These are phyloP conservation scores for Heliocidaris erythrogramma DNA, from an alignment of 35 echinoderm and acorn worm species.

Conservation along the genomic window DNA sequence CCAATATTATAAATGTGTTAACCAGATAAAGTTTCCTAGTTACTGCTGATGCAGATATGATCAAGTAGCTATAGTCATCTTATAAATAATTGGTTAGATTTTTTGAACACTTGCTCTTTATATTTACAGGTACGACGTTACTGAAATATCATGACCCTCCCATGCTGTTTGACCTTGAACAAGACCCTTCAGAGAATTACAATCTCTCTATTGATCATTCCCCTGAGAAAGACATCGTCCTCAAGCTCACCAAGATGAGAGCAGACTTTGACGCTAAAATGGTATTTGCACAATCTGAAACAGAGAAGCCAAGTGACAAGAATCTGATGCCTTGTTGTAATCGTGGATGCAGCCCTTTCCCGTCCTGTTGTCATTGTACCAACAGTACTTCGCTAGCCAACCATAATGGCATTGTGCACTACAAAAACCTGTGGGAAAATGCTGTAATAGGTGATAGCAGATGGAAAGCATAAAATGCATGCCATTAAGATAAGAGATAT, in stretches of 20 bases:
- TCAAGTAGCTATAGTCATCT: too few species aligned
- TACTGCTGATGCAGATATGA: too few species aligned
- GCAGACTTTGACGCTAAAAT: slow-evolving; percentile 62
- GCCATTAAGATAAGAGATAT: too few species aligned
- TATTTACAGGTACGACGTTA: neutral
- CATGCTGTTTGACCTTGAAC: slow-evolving; percentile 63
- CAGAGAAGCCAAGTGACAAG: slow-evolving; percentile 22
- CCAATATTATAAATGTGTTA: too few species aligned
- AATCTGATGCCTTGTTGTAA: slow-evolving; percentile 80
- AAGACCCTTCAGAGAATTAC: slow-evolving; percentile 78
- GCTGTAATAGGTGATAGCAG: too few species aligned
- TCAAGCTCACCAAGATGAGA: slow-evolving; percentile 56
- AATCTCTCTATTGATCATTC: slow-evolving; percentile 51
- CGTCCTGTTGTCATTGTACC: slow-evolving; percentile 60
- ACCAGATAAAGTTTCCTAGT: too few species aligned
- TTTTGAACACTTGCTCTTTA: neutral
- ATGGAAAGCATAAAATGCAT: too few species aligned
- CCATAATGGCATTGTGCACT: too few species aligned
- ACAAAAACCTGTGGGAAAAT: too few species aligned
- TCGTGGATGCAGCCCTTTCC: slow-evolving; percentile 67
- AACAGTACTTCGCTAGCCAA: neutral
- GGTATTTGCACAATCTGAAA: slow-evolving; percentile 69
- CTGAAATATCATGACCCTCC: slow-evolving; percentile 57
- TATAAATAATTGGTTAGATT: too few species aligned
- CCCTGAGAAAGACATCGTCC: slow-evolving; percentile 47